Evolutionary conservation across 2,888 invertebrate species (phyloP).

Genomic region (Atethmia centrago): DNA sequence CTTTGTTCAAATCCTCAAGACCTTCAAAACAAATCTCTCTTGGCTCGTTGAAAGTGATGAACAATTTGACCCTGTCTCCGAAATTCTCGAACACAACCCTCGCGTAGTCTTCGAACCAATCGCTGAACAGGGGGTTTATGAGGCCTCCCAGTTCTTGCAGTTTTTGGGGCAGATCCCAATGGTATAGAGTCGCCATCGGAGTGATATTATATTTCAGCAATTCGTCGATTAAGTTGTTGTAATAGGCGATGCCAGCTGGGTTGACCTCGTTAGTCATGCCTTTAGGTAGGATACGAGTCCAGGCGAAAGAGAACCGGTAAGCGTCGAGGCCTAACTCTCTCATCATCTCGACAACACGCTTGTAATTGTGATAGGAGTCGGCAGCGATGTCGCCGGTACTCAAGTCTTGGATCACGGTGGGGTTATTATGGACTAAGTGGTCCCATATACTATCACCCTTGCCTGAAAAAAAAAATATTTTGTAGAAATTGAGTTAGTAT

Average conservation of each 20-base stretch:
- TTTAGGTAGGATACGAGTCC: constrained; percentile 91
- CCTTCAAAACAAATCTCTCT: constrained; percentile 79
- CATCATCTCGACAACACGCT: constrained; percentile 87
- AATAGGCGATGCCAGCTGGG: constrained; percentile 91
- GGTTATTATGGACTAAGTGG: constrained; percentile 70
- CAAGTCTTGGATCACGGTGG: constrained; percentile 66
- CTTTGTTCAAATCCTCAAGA: constrained; percentile 78
- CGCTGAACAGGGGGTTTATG: constrained; percentile 78
- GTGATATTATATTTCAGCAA: constrained; percentile 90
- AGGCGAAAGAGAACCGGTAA: constrained; percentile 91
- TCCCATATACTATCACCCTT: constrained; percentile 79
- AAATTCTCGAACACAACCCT: constrained; percentile 80
- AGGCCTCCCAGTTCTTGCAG: constrained; percentile 90
- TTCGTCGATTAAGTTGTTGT: constrained; percentile 91
- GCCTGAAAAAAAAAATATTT: constrained; percentile 56
- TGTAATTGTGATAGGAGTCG: constrained; percentile 91
- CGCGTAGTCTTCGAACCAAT: constrained; percentile 88
- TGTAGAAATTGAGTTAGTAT: too few species aligned
- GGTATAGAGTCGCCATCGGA: constrained; percentile 90
- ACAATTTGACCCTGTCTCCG: constrained; percentile 87
- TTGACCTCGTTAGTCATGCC: constrained; percentile 89
- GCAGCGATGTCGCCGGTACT: constrained; percentile 90
- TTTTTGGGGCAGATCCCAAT: constrained; percentile 89
- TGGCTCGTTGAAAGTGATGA: constrained; percentile 91
- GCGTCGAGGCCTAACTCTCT: constrained; percentile 83